Evolutionary conservation across 2,888 invertebrate species (phyloP).

Genomic region (Lasioglossum vierecki): DNA sequence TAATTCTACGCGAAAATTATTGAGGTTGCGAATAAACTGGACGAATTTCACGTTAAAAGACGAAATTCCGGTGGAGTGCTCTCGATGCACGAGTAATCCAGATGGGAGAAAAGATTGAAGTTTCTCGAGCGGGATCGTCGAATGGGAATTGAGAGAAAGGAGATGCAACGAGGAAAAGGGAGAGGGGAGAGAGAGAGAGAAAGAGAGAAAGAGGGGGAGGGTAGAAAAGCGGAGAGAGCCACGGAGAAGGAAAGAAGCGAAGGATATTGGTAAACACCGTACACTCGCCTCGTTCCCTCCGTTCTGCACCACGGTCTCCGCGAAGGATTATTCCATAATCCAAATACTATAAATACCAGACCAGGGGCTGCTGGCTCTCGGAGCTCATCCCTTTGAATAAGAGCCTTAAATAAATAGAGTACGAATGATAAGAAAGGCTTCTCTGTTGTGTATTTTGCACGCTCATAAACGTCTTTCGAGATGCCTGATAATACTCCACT

Average conservation of each 20-base stretch:
- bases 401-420: conserved; percentile 77
- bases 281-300: conserved; percentile 70
- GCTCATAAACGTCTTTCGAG: conserved; percentile 38
- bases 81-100: conserved; percentile 74
- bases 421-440: conserved; percentile 65
- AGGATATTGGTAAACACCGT: conserved; percentile 81
- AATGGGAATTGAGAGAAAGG: conserved; percentile 62
- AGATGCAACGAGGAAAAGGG: conserved; percentile 44
- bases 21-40: conserved; percentile 66
- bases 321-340: conserved; percentile 81
- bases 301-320: conserved; percentile 67
- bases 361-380: conserved; percentile 68
- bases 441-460: conserved; percentile 65
- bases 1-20: conserved; percentile 60
- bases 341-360: conserved; percentile 82
- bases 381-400: conserved; percentile 73
- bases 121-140: conserved; percentile 63
- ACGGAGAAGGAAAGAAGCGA: conserved; percentile 61
- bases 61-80: conserved; percentile 72
- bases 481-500: conserved; percentile 42
- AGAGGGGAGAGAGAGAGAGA: conserved; percentile 46
- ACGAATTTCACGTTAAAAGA: conserved; percentile 75
- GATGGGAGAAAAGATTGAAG: conserved; percentile 74
- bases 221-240: conserved; percentile 6
- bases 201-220: conserved; percentile 46